Percentiles rank a stretch among this genome's conserved stretches.
Evolutionary conservation across 2,797 vertebrate species (phyloP).

Genomic region (Cossypha caffra): DNA sequence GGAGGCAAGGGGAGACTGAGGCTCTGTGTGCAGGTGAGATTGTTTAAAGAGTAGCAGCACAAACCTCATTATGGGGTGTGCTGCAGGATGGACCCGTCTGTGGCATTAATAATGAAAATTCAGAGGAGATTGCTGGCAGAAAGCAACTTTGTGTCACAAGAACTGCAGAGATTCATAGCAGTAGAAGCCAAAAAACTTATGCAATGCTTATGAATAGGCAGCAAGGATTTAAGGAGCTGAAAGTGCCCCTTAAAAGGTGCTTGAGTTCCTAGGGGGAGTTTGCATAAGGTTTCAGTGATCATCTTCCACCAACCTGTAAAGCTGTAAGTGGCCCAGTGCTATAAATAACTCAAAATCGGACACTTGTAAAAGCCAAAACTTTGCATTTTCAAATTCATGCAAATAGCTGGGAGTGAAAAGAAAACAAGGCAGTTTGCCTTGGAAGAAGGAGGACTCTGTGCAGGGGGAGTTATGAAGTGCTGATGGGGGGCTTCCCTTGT

Average conservation of each 20-base stretch:
- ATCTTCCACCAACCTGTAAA: not conserved
- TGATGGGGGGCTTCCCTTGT: not conserved
- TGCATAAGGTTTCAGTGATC: not conserved
- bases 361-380: not conserved
- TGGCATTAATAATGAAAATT: not conserved
- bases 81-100: not conserved
- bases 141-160: not conserved
- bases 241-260: not conserved
- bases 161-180: not conserved
- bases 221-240: not conserved
- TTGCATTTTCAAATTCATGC: rapidly evolving
- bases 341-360: not conserved
- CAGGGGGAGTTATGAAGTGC: not conserved
- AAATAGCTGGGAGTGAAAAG: not conserved
- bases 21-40: not conserved
- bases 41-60: not conserved
- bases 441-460: not conserved
- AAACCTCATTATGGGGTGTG: not conserved
- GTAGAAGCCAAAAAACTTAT: not conserved
- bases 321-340: rapidly evolving
- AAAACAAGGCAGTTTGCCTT: not conserved
- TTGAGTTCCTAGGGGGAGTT: not conserved
- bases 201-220: not conserved
- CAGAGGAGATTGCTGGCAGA: not conserved
- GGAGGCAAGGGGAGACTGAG: not conserved